Evolutionary conservation across 2,113 vertebrate species (phyloP).

Genomic region (Oryctolagus cuniculus): DNA sequence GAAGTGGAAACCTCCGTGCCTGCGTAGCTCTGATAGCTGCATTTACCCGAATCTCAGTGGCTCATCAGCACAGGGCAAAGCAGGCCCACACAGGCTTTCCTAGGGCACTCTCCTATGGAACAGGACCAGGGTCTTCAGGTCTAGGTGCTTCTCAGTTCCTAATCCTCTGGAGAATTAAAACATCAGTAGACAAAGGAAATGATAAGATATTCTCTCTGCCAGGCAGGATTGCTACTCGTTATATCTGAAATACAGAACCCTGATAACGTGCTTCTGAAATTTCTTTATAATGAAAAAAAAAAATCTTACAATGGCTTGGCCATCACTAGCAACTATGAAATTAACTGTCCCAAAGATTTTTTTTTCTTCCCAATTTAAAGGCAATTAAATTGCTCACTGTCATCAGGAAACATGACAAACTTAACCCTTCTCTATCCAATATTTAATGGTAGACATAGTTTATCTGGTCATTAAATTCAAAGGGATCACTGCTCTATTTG

Average conservation of each 20-base stretch:
- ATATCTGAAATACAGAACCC: conserved; percentile 78
- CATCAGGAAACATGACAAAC: conserved; percentile 79
- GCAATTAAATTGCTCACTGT: conserved; percentile 86
- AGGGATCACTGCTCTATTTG: conserved; percentile 71
- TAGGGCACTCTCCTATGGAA: not conserved
- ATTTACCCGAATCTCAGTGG: not conserved
- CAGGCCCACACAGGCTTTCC: not conserved
- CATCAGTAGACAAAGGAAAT: conserved; percentile 57
- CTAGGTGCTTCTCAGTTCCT: not conserved
- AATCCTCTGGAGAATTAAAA: conserved; percentile 62
- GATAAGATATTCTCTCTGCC: conserved; percentile 57
- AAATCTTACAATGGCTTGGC: conserved; percentile 76
- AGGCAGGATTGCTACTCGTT: conserved; percentile 63
- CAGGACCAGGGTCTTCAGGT: not conserved
- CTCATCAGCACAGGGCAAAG: not conserved
- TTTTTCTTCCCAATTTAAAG: conserved; percentile 73
- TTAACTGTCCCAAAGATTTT: conserved; percentile 77
- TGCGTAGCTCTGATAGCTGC: not conserved
- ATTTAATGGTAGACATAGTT: conserved; percentile 82
- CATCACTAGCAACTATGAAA: conserved; percentile 85
- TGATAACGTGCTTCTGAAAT: conserved; percentile 76
- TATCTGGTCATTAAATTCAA: conserved; percentile 81
- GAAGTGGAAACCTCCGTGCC: not conserved
- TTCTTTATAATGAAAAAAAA: conserved; percentile 81
- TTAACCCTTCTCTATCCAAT: conserved; percentile 81